Conservation (phyloP, 2,113 vertebrate species). For the Gymnobelideus leadbeateri region DNA sequence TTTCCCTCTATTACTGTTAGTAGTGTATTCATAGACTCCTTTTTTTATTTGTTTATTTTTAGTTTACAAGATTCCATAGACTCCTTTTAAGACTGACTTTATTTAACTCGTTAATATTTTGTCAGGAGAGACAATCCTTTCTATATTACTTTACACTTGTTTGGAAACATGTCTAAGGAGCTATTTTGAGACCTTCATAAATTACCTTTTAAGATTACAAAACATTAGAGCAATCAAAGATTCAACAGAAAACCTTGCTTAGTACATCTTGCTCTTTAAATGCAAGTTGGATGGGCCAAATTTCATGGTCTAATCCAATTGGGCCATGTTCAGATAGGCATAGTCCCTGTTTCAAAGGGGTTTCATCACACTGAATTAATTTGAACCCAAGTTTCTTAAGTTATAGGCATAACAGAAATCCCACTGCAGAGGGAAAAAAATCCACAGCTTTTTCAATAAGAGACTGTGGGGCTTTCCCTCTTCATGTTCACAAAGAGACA, state of each 20-base stretch:
- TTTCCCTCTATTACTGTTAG: not conserved
- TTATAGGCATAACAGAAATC: conserved; percentile 52
- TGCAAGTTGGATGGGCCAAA: conserved; percentile 64
- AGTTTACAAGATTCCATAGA: no score
- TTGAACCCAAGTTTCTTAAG: conserved; percentile 64
- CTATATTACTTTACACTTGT: conserved; percentile 40
- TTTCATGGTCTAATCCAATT: conserved; percentile 75
- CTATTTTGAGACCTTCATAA: conserved; percentile 49
- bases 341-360: conserved; percentile 69
- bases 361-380: conserved; percentile 71
- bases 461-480: conserved; percentile 53
- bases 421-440: conserved; percentile 53
- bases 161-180: conserved; percentile 46
- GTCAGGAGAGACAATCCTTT: conserved; percentile 42
- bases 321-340: conserved; percentile 63
- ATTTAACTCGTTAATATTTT: conserved; percentile 31
- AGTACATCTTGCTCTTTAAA: conserved; percentile 68
- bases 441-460: conserved; percentile 53
- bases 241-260: conserved; percentile 64
- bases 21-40: not conserved
- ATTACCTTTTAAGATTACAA: conserved; percentile 53
- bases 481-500: conserved; percentile 41
- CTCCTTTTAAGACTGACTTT: not conserved
- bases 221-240: conserved; percentile 58
- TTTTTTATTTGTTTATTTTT: no score